phyloP scores from a whole-genome alignment of 2,797 vertebrate species.

The Sarcophilus harrisii region DNA sequence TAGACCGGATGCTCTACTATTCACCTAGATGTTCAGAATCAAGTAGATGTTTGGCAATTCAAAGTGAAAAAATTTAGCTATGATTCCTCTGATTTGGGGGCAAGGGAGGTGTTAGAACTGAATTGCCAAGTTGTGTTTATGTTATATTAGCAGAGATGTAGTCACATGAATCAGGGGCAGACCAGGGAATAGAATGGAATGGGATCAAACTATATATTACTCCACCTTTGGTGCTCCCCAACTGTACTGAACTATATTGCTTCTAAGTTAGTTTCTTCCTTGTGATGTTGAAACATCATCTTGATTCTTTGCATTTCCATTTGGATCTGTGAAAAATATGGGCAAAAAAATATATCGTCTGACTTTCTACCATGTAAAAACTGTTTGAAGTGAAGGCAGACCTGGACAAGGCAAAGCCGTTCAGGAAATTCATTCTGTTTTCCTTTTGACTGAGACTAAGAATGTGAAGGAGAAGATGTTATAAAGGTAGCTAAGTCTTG shows the following conservation, averaged over 20 bases:
- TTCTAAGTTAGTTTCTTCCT: conserved; percentile 22
- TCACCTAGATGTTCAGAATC: conserved; percentile 67
- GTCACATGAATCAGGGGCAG: conserved; percentile 19
- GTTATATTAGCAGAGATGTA: background rate
- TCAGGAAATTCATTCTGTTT: background rate
- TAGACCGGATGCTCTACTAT: background rate
- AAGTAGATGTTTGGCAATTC: conserved; percentile 57
- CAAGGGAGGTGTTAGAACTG: background rate
- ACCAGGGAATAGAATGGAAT: background rate
- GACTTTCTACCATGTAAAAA: background rate
- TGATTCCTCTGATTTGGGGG: conserved; percentile 58
- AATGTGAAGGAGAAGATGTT: background rate
- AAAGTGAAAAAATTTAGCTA: conserved; percentile 27
- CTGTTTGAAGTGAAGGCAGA: background rate
- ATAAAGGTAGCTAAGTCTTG: rapidly evolving
- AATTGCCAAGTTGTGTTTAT: conserved; percentile 42
- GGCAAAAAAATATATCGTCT: background rate
- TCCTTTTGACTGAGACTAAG: background rate
- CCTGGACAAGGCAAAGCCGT: background rate
- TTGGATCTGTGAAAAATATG: background rate
- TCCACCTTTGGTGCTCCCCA: background rate
- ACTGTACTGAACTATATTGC: background rate
- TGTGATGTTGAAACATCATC: background rate
- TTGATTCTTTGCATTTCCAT: background rate
- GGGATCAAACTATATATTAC: background rate